phyloP scores from a whole-genome alignment of 2,113 vertebrate species.

The Donacobius atricapilla region DNA sequence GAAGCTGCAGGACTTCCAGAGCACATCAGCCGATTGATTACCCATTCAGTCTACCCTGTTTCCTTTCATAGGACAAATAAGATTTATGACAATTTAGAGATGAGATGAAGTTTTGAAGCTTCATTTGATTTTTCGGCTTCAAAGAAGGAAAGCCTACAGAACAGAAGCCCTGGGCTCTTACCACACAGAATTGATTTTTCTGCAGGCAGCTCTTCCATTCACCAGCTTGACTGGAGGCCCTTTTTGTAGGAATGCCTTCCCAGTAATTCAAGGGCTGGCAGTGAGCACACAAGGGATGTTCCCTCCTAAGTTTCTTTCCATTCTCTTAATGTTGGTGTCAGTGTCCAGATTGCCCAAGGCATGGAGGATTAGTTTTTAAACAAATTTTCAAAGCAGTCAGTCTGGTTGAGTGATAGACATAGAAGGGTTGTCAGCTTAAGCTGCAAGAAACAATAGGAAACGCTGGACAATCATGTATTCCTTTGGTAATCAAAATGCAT shows the following conservation, averaged over 20 bases:
- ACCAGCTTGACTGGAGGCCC: conserved; percentile 18
- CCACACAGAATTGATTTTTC: conserved; percentile 54
- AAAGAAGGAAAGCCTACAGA: conserved; percentile 31
- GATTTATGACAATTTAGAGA: conserved; percentile 55
- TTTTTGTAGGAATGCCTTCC: conserved; percentile 33
- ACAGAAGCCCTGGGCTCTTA: not conserved
- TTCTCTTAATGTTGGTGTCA: not conserved
- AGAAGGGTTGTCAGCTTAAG: not conserved
- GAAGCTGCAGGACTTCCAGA: conserved; percentile 15
- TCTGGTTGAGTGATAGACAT: not conserved
- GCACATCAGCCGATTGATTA: not conserved
- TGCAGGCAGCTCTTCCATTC: conserved; percentile 43
- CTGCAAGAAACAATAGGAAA: not conserved
- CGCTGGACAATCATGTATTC: not conserved
- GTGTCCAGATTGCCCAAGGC: conserved; percentile 47
- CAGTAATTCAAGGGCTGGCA: conserved; percentile 33
- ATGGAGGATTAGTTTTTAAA: not conserved
- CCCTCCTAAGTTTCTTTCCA: conserved; percentile 22
- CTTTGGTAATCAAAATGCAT: not conserved
- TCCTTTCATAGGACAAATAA: conserved; percentile 34
- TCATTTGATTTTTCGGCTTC: conserved; percentile 41
- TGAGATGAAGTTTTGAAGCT: conserved; percentile 59
- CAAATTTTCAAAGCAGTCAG: not conserved
- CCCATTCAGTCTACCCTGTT: not conserved
- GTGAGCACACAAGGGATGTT: not conserved